phyloP scores from a whole-genome alignment of 2,888 invertebrate species.

The Drosophila aldrichi region DNA sequence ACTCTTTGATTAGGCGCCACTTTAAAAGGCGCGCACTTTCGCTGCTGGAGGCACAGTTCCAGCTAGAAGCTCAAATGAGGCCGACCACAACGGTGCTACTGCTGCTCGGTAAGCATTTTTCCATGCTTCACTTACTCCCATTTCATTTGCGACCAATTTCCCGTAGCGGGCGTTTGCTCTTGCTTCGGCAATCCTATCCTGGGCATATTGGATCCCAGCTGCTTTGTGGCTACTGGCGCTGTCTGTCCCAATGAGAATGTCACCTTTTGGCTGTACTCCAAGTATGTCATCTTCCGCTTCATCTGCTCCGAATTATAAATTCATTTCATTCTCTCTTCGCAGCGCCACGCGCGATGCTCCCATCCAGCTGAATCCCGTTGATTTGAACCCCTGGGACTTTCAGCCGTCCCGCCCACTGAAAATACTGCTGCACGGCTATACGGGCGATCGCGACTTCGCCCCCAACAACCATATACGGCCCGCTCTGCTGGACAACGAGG shows the following conservation, averaged over 20 bases:
- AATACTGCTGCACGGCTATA: slow-evolving; percentile 88
- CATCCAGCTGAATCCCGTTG: slow-evolving; percentile 84
- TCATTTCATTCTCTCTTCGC: not conserved
- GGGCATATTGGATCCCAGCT: slow-evolving; percentile 70
- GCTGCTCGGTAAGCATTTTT: slow-evolving; percentile 46
- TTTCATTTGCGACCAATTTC: not conserved
- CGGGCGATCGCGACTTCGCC: slow-evolving; percentile 87
- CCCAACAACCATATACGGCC: slow-evolving; percentile 88
- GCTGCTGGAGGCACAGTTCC: slow-evolving; percentile 49
- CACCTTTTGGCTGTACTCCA: slow-evolving; percentile 88
- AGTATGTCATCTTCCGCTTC: slow-evolving; percentile 83
- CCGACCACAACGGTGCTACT: slow-evolving; percentile 28
- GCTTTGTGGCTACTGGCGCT: slow-evolving; percentile 42
- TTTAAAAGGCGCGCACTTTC: slow-evolving; percentile 66
- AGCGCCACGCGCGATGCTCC: slow-evolving; percentile 85
- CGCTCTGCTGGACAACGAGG: slow-evolving; percentile 87
- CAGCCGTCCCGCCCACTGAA: slow-evolving; percentile 86
- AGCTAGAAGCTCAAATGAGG: slow-evolving; percentile 52
- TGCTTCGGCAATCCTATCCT: slow-evolving; percentile 56
- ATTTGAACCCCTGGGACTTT: slow-evolving; percentile 71
- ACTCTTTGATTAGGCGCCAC: slow-evolving; percentile 48
- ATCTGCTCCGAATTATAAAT: not conserved
- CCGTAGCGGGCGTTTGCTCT: slow-evolving; percentile 26
- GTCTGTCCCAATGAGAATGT: slow-evolving; percentile 88
- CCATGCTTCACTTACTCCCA: not conserved